Conservation (phyloP, 2,888 invertebrate genomes). For the Drosophila algonquin region DNA sequence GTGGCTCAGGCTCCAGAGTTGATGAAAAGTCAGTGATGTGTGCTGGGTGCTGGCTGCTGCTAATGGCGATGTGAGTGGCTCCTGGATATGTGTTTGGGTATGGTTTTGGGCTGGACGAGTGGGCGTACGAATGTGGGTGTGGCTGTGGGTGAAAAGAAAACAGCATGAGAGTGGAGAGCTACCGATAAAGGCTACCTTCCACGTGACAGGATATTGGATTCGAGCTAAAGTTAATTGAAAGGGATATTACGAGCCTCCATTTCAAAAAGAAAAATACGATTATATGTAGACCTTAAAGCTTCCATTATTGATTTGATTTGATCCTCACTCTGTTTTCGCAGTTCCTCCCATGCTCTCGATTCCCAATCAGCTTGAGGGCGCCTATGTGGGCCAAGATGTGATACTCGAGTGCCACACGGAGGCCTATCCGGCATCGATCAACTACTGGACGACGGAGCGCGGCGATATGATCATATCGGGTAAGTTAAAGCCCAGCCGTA, state of each 20-base stretch:
- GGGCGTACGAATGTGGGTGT: background rate
- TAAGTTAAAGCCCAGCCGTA: constrained; percentile 83
- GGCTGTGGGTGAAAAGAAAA: constrained; percentile 4
- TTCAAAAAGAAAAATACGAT: background rate
- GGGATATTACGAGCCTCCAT: background rate
- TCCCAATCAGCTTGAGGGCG: constrained; percentile 95
- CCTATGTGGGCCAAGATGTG: constrained; percentile 94
- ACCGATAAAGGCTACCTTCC: background rate
- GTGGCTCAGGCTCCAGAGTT: constrained; percentile 10
- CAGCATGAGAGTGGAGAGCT: background rate
- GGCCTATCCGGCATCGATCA: constrained; percentile 95
- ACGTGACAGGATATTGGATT: constrained; percentile 8
- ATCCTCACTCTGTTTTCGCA: constrained; percentile 82
- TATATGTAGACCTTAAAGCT: background rate
- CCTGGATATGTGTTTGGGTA: background rate
- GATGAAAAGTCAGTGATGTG: constrained; percentile 32
- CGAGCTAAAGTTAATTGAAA: background rate
- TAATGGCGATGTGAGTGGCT: background rate
- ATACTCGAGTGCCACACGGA: constrained; percentile 95
- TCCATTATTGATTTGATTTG: background rate
- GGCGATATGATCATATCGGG: constrained; percentile 97
- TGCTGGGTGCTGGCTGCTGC: background rate
- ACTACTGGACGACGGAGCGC: constrained; percentile 96
- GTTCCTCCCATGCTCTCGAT: constrained; percentile 98
- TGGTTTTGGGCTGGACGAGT: background rate